These are phyloP conservation scores for Steatornis caripensis DNA, from an alignment of 2,113 vertebrate species.

Conservation along the genomic window DNA sequence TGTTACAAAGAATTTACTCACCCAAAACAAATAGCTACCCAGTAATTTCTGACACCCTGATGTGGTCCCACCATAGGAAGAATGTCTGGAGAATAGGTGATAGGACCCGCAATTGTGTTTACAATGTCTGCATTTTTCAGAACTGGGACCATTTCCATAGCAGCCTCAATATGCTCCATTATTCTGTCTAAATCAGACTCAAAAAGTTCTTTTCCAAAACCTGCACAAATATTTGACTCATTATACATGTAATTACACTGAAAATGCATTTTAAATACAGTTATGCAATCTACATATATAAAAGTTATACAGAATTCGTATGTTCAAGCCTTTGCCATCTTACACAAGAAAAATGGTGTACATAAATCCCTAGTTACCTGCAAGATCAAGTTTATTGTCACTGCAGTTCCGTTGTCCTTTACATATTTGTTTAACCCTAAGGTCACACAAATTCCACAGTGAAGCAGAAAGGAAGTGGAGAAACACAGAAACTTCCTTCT, in stretches of 20 bases:
- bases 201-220: slow-evolving; percentile 97
- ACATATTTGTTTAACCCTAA: slow-evolving; percentile 31
- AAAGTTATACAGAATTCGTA: background rate
- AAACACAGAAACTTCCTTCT: background rate
- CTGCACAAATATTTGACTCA: slow-evolving; percentile 65
- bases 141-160: slow-evolving; percentile 94
- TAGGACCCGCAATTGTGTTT: slow-evolving; percentile 91
- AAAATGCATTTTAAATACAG: background rate
- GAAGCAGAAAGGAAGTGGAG: background rate
- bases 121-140: slow-evolving; percentile 90
- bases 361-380: background rate
- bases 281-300: background rate
- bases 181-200: slow-evolving; percentile 96
- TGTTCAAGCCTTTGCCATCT: background rate
- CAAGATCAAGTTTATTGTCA: background rate
- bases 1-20: slow-evolving; percentile 61
- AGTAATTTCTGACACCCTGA: slow-evolving; percentile 90
- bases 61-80: slow-evolving; percentile 96
- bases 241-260: background rate
- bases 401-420: background rate
- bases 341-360: background rate
- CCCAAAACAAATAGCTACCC: slow-evolving; percentile 95
- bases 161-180: slow-evolving; percentile 89
- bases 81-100: slow-evolving; percentile 96
- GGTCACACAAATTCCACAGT: slow-evolving; percentile 1